Evolutionary conservation across 2,888 invertebrate species (phyloP), one percentile per base, ranked within the genome.

Genomic region (Hirtodrosophila duncani): DNA sequence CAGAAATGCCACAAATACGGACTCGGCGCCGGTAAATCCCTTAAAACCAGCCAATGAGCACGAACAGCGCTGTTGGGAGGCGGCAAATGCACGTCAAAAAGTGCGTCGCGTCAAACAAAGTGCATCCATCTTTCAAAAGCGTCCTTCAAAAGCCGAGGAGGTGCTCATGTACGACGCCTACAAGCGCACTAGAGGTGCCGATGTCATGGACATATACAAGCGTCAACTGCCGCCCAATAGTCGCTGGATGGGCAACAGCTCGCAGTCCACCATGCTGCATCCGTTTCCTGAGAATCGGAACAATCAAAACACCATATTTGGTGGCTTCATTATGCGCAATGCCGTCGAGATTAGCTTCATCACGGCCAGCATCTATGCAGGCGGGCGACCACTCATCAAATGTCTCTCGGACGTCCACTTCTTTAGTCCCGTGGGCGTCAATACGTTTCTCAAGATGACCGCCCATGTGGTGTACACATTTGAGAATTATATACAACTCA

Each of bases 301-400:
- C 85, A 86, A 92, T 27, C 92, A 92, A 74, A 92, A 92, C 83
- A 93, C 91, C 67, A 88, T 90, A 10, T 94, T 94, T 83, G 94
- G 94, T 43, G 94, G 94, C 0, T 94, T 91, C 82, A 86, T 94
- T 11, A 94, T 95, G 93, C 88, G 93, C 10, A 89, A 91, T 64
- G 94, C 93, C 0, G 87, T 90, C 42, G 94, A 94, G 85, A 84
- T 93, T n/a, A 91, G 91, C 13, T 92, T 90, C 89, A 89, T 91
- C 0, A 88, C 89, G 62, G 90, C 90, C 9, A 88, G 87, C 61
- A 82, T 91, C 13, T 91, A 89, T 83, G 88, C 89, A 60, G 87
- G 88, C 60, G 84, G 86, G 9, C 87, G 89, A 1, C 90, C 91
- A 0, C 86, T 85, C 26, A 75, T 91, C 18, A 85, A 88, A 49